Evolutionary conservation across 2,113 vertebrate genomes (phyloP), one percentile per base, ranked within the genome.

Genomic region (Gadus chalcogrammus): DNA sequence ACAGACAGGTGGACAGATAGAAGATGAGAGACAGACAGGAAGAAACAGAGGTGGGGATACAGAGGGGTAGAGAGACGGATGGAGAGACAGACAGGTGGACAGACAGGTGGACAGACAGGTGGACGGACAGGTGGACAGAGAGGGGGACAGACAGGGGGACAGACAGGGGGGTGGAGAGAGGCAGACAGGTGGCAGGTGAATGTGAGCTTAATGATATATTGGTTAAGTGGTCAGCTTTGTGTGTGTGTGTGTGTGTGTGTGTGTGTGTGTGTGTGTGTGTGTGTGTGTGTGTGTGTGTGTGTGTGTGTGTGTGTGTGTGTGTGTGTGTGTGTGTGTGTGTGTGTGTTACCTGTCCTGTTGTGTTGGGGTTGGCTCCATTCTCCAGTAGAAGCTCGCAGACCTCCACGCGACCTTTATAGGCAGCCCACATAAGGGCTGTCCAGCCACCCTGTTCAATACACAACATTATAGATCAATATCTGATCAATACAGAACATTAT

Each of bases 401-500:
- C 7, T 97, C 95, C 0, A 91, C 90, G 0, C 91, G 91, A 63
- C 96, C 96, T 90, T 98, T 99, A 17, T 99, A 99, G 0, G 95
- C 92, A 0, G 95, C 93, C 97, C 97, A 99, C 92, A 95, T 99
- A 8, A 99, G 93, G 1, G 97, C 96, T 0, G 96, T 99, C 97
- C 97, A 99, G 12, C 97, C 97, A 5, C 97, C 97, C 97, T 99
- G 70, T 18, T 79, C 3, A 63, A 48, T 7, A 48, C 42, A 12
- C 0, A 13, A 48, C 42, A 48, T 48, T 13, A 48, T 48, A 13
- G 42, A 8, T 48, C 42, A 48, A 48, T 48, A 48, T 13, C 42
- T 48, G 42, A 48, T 48, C 42, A 48, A 48, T 48, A 9, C 7
- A 48, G 1, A 8, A 42, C 11, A 42, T 42, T 48, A 48, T 9